Conservation (phyloP, 2,888 invertebrate species). For the Operophtera brumata region DNA sequence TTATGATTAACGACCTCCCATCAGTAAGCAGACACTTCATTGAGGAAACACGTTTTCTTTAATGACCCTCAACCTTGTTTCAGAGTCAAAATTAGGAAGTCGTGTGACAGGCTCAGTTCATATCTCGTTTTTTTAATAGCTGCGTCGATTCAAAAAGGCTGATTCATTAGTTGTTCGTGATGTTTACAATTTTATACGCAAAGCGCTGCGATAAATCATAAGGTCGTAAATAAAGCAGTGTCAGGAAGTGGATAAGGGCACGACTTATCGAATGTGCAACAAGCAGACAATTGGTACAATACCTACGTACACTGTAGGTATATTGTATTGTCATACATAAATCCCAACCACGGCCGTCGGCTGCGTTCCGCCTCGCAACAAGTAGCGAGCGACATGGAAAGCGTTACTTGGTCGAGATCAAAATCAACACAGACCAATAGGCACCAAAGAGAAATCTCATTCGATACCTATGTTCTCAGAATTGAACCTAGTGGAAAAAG, state of each 20-base stretch:
- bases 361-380: constrained; percentile 55
- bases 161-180: constrained; percentile 43
- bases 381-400: constrained; percentile 54
- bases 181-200: constrained; percentile 31
- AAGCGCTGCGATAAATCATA: constrained; percentile 28
- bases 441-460: constrained; percentile 47
- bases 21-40: constrained; percentile 55
- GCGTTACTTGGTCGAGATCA: constrained; percentile 63
- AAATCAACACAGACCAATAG: constrained; percentile 43
- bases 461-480: constrained; percentile 36
- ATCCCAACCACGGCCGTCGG: constrained; percentile 44
- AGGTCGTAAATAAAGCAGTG: constrained; percentile 29
- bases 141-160: constrained; percentile 25
- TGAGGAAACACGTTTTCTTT: constrained; percentile 61
- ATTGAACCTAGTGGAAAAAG: constrained; percentile 46
- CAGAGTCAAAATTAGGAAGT: constrained; percentile 46
- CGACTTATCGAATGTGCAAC: constrained; percentile 33
- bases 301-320: constrained; percentile 23
- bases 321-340: constrained; percentile 52
- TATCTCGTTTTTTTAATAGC: constrained; percentile 37
- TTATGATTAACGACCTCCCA: constrained; percentile 57
- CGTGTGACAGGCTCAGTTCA: constrained; percentile 42
- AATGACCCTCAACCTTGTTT: constrained; percentile 52
- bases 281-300: constrained; percentile 29
- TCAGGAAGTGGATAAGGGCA: constrained; percentile 33